These are phyloP conservation scores for Cremastinae sp. DNA, from an alignment of 2,888 invertebrate genomes.

Conservation along the genomic window DNA sequence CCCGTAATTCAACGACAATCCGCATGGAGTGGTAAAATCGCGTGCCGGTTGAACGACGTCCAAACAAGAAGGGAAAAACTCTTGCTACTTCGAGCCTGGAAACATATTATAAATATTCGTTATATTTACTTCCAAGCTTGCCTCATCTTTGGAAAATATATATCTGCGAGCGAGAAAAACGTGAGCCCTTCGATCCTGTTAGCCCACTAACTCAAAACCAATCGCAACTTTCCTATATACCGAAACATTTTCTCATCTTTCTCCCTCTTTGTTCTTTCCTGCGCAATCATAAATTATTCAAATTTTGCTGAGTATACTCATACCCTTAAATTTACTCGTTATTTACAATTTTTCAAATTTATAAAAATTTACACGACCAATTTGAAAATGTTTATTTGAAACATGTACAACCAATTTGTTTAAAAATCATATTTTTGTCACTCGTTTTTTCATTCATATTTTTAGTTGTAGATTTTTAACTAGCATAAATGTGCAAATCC, in stretches of 20 bases:
- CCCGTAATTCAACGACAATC: constrained; percentile 40
- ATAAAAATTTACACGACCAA: no score
- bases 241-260: constrained; percentile 46
- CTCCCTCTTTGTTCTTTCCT: constrained; percentile 39
- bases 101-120: constrained; percentile 62
- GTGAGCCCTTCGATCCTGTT: constrained; percentile 47
- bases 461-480: no score
- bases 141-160: constrained; percentile 23
- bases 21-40: constrained; percentile 62
- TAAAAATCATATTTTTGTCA: no score
- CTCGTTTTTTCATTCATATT: no score
- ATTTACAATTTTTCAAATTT: no score
- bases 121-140: constrained; percentile 54
- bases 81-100: constrained; percentile 33
- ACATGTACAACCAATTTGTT: no score
- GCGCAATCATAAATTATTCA: constrained; percentile 60
- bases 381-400: no score
- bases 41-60: constrained; percentile 60
- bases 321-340: no score
- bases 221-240: constrained; percentile 43
- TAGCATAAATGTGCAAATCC: no score
- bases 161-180: background rate
- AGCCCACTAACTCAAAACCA: constrained; percentile 65
- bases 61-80: background rate
- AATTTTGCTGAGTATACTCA: constrained; percentile 5